A percentile compares a stretch with the other conserved stretches of the same genome.
Conservation (phyloP, 2,888 invertebrate species). For the Cheilosia vernalis region DNA sequence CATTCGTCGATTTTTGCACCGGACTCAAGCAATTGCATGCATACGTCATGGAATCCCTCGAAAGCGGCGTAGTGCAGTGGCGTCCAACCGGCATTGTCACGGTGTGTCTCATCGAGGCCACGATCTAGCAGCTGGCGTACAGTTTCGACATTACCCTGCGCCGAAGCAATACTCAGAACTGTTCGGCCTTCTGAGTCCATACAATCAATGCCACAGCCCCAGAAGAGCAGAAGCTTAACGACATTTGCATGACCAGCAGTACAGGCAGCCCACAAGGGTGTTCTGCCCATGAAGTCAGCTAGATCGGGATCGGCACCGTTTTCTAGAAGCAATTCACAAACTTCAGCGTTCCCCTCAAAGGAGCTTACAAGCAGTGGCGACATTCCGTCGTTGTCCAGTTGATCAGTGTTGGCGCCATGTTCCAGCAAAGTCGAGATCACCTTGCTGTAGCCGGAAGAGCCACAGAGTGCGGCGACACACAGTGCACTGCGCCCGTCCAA, state of each 20-base stretch:
- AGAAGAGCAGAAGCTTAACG: constrained; percentile 93
- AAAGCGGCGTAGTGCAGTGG: constrained; percentile 98
- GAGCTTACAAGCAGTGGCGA: constrained; percentile 95
- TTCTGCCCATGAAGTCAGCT: constrained; percentile 91
- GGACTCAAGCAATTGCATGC: constrained; percentile 87
- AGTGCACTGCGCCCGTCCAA: constrained; percentile 94
- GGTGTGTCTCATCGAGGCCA: constrained; percentile 93
- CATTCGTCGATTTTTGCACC: constrained; percentile 94
- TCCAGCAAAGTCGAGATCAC: constrained; percentile 90
- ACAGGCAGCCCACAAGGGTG: constrained; percentile 96
- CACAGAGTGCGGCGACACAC: constrained; percentile 93
- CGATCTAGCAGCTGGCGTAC: constrained; percentile 94
- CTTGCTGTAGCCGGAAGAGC: constrained; percentile 89
- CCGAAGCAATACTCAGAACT: constrained; percentile 92
- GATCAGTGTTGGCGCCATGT: constrained; percentile 91
- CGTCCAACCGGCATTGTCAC: constrained; percentile 98
- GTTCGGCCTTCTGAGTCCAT: constrained; percentile 97
- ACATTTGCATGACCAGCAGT: constrained; percentile 95
- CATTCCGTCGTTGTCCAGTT: constrained; percentile 93
- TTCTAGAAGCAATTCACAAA: constrained; percentile 95
- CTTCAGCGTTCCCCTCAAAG: constrained; percentile 96
- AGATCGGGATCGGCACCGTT: constrained; percentile 97
- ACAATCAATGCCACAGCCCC: constrained; percentile 97
- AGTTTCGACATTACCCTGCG: constrained; percentile 94
- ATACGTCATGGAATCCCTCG: constrained; percentile 87